phyloP scores from a whole-genome alignment of 2,888 invertebrate genomes.

The Chaetoderma sp. region DNA sequence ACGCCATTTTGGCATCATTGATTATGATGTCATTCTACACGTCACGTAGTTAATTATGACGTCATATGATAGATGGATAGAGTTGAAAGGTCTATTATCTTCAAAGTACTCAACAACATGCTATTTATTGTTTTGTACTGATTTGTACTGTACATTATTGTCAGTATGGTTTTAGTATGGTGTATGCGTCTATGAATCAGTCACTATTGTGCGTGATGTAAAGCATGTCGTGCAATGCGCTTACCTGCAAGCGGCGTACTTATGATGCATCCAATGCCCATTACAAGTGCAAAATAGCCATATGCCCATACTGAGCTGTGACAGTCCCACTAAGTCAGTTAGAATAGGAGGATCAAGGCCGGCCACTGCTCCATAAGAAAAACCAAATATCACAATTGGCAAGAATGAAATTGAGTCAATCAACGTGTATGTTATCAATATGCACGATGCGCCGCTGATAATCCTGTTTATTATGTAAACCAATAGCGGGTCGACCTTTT shows the following conservation, averaged over 20 bases:
- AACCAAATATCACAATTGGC: background rate
- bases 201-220: no score
- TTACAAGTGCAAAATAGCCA: background rate
- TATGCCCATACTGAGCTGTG: background rate
- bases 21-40: no score
- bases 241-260: conserved; percentile 13
- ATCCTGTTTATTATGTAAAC: conserved; percentile 3
- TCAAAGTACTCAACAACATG: no score
- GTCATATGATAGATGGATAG: no score
- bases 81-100: no score
- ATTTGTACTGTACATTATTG: no score
- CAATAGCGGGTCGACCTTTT: background rate
- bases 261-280: background rate
- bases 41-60: no score
- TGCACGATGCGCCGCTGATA: background rate
- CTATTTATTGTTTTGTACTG: no score
- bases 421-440: background rate
- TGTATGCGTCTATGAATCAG: no score
- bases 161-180: no score
- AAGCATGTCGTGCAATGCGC: no score
- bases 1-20: no score
- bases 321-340: background rate
- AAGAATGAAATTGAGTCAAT: conserved; percentile 1
- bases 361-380: conserved; percentile 8
- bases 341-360: conserved; percentile 6